Conservation (phyloP, 1,140 invertebrate genomes). For the Drosophila willistoni region DNA sequence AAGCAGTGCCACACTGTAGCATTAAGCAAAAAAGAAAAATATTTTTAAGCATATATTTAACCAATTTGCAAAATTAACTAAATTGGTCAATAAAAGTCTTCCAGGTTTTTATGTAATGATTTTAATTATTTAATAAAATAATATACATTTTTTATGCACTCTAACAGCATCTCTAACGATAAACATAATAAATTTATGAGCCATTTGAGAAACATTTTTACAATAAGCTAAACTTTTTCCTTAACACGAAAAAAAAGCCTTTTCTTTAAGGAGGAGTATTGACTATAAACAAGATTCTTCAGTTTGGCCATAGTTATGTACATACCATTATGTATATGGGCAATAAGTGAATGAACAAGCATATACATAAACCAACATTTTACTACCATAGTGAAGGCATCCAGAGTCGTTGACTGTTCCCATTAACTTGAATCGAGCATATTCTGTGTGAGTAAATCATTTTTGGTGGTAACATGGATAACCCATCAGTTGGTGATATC, state of each 20-base stretch:
- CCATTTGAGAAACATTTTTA: background rate
- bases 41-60: no score
- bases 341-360: background rate
- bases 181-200: conserved; percentile 2
- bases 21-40: no score
- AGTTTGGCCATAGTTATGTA: background rate
- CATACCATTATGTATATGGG: background rate
- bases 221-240: background rate
- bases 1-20: no score
- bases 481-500: background rate
- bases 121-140: conserved; percentile 8
- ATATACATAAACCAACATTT: background rate
- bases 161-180: background rate
- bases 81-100: background rate
- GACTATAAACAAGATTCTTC: background rate
- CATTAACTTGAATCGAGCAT: background rate
- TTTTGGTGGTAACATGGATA: background rate
- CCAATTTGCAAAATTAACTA: background rate
- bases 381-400: background rate
- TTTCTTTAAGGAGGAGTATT: background rate
- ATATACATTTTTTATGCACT: background rate
- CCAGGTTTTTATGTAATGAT: background rate
- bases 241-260: background rate
- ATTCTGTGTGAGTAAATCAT: background rate
- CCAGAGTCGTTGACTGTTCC: background rate